Evolutionary conservation across 2,113 vertebrate species (phyloP).

Genomic region (Esox niger): DNA sequence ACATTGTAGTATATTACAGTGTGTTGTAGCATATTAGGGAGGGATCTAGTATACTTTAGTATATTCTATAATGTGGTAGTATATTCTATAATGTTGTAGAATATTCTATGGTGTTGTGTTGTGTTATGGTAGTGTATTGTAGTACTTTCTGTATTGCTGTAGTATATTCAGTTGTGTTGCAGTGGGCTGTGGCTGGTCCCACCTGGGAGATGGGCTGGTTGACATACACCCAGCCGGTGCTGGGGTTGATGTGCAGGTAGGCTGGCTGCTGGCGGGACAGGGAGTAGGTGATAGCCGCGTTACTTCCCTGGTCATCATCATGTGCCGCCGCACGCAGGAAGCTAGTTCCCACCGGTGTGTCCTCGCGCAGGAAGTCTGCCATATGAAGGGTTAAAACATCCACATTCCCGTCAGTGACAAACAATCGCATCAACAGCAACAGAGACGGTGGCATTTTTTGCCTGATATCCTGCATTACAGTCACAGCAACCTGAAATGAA

Average conservation of each 20-base stretch:
- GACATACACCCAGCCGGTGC: slow-evolving; percentile 86
- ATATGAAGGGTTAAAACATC: not conserved
- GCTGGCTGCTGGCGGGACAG: slow-evolving; percentile 74
- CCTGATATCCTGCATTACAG: not conserved
- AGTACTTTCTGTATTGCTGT: no score
- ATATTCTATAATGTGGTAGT: no score
- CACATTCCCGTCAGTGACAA: not conserved
- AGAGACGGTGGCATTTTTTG: not conserved
- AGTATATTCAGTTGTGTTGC: no score
- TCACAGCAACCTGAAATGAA: slow-evolving; percentile 35
- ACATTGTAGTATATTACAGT: no score
- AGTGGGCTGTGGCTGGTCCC: not conserved
- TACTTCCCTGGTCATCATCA: slow-evolving; percentile 86
- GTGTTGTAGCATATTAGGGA: no score
- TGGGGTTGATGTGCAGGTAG: slow-evolving; percentile 85
- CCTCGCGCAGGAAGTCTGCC: slow-evolving; percentile 84
- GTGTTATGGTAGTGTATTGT: no score
- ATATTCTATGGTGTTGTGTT: no score
- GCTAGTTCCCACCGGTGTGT: slow-evolving; percentile 82
- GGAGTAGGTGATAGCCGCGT: slow-evolving; percentile 81
- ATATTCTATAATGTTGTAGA: no score
- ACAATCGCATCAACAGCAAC: not conserved
- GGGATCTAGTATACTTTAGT: no score
- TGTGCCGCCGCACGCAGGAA: slow-evolving; percentile 82
- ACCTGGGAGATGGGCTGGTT: slow-evolving; percentile 81